Evolutionary conservation across 2,888 invertebrate species (phyloP), one percentile per base, ranked within the genome.

Genomic region (Trissolcus japonicus): DNA sequence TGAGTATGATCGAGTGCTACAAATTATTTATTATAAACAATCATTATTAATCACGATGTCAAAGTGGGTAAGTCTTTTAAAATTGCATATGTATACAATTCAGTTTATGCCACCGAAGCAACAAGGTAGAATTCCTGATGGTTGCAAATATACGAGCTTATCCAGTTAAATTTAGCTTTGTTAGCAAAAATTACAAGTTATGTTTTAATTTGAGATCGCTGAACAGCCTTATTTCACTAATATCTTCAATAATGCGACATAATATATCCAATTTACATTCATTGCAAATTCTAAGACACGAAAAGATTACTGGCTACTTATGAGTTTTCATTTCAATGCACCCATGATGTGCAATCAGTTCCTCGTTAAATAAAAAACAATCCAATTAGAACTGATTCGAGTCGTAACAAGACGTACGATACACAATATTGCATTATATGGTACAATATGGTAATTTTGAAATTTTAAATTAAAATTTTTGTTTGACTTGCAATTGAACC

Each of bases 401-500:
- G 19, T 2, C 19, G 19, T 35, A 35, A 1, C 35, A 35, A 35
- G 9, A 35, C 2, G 35, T 35, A 35, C 7, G 9, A 9, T 14
- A 3, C 46, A 46, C 11, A 11, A 2, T 6, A 35, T 46, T 46
- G 9, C 46, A 46, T n/a, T n/a, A n/a, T n/a, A n/a, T n/a, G n/a
- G n/a, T n/a, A n/a, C n/a, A n/a, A n/a, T n/a, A n/a, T 35, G 35
- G 2, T 11, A 35, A 35, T 35, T 35, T 4, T 16, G 16, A n/a
- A 46, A 46, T 14, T 14, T 46, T 46, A 1, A 0, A n/a, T 16
- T 46, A 46, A 43, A 43, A 43, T 6, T n/a, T 4, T n/a, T 4
- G 3, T 43, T 43, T 3, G 51, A 80, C 73, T 76, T 59, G 76
- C 78, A 75, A 71, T 78, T 79, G 72, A 73, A 79, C 77, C 77